A percentile compares a stretch with the other conserved stretches of the same genome.
phyloP scores from a whole-genome alignment of 2,888 invertebrate genomes.

The Rugalucina vietnamica region DNA sequence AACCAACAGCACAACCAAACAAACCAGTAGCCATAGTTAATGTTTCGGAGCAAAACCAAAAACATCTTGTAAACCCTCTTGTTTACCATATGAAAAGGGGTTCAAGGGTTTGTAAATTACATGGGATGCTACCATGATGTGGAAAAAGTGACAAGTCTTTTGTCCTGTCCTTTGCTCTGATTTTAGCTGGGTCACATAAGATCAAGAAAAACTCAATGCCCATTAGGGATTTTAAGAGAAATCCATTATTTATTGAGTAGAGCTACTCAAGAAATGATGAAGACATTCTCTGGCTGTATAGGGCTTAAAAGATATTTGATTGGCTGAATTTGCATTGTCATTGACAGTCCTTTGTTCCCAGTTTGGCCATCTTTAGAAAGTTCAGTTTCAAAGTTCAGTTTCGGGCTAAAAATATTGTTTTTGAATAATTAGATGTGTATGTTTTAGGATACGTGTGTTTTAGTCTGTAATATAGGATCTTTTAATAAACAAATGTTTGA shows the following conservation, averaged over 20 bases:
- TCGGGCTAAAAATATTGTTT: background rate
- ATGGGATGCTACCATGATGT: too few species aligned
- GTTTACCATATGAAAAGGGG: too few species aligned
- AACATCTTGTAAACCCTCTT: too few species aligned
- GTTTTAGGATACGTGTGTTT: too few species aligned
- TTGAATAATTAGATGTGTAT: too few species aligned
- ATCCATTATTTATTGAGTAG: conserved; percentile 4
- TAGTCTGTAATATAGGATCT: too few species aligned
- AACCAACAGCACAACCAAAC: too few species aligned
- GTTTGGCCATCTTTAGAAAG: background rate
- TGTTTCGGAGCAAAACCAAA: too few species aligned
- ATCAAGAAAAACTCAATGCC: conserved; percentile 2
- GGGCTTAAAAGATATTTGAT: background rate
- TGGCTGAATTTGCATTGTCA: background rate
- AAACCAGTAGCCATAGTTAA: too few species aligned
- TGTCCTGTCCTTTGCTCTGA: background rate
- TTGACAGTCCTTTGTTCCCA: background rate
- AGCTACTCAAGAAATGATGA: background rate
- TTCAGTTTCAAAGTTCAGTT: background rate
- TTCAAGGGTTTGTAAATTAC: too few species aligned
- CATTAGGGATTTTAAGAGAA: background rate
- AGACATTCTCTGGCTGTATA: background rate
- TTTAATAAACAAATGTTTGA: too few species aligned
- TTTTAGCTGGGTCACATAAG: background rate
- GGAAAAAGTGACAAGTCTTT: too few species aligned